Conservation (phyloP, 1,140 invertebrate species). For the Drosophila baimaii region DNA sequence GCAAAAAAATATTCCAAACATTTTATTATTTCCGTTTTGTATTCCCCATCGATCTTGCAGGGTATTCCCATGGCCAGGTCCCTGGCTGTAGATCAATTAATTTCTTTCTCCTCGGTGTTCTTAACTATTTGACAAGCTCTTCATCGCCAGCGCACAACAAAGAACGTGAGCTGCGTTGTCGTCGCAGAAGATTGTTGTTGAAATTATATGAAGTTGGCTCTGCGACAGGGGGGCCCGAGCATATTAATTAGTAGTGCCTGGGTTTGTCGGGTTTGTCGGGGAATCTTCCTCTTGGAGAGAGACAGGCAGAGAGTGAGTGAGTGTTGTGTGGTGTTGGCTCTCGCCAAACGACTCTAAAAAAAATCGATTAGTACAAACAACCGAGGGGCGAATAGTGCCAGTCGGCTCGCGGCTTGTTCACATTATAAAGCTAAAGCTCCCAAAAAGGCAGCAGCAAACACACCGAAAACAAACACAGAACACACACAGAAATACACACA, state of each 20-base stretch:
- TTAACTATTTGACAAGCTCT: constrained; percentile 71
- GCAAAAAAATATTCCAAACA: background rate
- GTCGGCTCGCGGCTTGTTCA: constrained; percentile 43
- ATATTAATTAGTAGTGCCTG: constrained; percentile 55
- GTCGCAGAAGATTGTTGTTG: constrained; percentile 31
- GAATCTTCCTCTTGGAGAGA: constrained; percentile 28
- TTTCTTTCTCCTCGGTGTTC: constrained; percentile 33
- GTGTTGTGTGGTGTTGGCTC: constrained; percentile 9
- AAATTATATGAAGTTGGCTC: constrained; percentile 52
- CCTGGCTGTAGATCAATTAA: constrained; percentile 32
- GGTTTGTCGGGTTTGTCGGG: constrained; percentile 31
- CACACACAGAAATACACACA: constrained; percentile 21
- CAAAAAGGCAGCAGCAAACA: constrained; percentile 45
- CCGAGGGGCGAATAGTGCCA: constrained; percentile 32
- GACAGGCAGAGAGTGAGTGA: constrained; percentile 9
- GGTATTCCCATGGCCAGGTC: constrained; percentile 31
- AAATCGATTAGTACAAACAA: constrained; percentile 70
- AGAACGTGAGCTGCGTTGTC: constrained; percentile 47
- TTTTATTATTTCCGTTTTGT: background rate
- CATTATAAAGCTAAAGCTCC: constrained; percentile 70
- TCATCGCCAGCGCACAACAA: constrained; percentile 34
- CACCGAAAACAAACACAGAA: constrained; percentile 29
- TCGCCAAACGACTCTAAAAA: constrained; percentile 24
- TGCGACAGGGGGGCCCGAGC: constrained; percentile 29
- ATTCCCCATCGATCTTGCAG: constrained; percentile 23